phyloP scores from a whole-genome alignment of 2,113 vertebrate genomes.

The cat (Felis catus) region F.catus_Fca126_mat1.0 CM031426.1:26075501-26076000 shows the following conservation, averaged over 20 bases:
- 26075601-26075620: not conserved
- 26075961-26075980: not conserved
- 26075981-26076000: not conserved
- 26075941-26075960: not conserved
- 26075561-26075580: not conserved
- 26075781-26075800: not conserved
- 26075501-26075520: constrained; percentile 40
- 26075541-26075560: not conserved
- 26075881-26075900: not conserved
- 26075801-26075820: not conserved
- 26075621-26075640: not conserved
- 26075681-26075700: not conserved
- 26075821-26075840: not conserved
- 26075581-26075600: not conserved
- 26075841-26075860: not conserved
- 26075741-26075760: not conserved
- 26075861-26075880: not conserved
- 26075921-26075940: not conserved
- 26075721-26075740: not conserved
- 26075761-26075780: not conserved
- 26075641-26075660: constrained; percentile 19
- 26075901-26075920: not conserved
- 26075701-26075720: not conserved
- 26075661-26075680: not conserved
- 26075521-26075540: not conserved